Conservation (phyloP, 1,140 invertebrate species). For the Cherax destructor region DNA sequence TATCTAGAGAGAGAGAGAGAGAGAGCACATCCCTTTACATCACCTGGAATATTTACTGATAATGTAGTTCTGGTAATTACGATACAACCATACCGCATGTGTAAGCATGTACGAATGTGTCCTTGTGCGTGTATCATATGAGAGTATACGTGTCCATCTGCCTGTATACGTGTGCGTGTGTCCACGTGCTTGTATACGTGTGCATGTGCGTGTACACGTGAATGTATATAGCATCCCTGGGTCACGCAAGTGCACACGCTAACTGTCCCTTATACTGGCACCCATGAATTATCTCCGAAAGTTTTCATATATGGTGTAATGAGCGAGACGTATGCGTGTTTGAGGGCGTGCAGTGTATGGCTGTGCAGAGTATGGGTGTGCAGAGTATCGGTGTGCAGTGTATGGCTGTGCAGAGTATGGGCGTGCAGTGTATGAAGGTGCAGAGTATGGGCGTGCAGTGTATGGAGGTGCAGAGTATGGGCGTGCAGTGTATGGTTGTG, state of each 20-base stretch:
- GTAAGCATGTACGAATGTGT: no score
- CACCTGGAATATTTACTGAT: slow-evolving; percentile 19
- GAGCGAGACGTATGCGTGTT: neutral
- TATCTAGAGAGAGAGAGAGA: neutral
- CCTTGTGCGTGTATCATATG: no score
- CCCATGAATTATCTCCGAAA: slow-evolving; percentile 1
- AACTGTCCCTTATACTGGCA: slow-evolving; percentile 8
- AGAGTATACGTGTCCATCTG: no score
- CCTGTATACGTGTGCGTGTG: no score
- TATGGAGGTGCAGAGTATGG: no score
- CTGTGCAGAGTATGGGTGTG: neutral
- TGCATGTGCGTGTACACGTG: no score
- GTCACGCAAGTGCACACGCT: slow-evolving; percentile 32
- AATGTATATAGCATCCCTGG: neutral
- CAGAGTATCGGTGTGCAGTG: neutral
- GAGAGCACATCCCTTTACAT: neutral
- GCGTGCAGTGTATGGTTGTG: no score
- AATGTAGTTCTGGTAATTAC: slow-evolving; percentile 19
- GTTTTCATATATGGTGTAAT: slow-evolving; percentile 16
- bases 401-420: neutral
- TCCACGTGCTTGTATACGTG: no score
- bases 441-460: neutral
- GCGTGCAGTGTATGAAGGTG: neutral
- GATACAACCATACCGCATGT: no score
- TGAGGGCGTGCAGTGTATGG: neutral